Evolutionary conservation across 2,113 vertebrate species (phyloP).

Genomic region (Petrocephalus zakoni): DNA sequence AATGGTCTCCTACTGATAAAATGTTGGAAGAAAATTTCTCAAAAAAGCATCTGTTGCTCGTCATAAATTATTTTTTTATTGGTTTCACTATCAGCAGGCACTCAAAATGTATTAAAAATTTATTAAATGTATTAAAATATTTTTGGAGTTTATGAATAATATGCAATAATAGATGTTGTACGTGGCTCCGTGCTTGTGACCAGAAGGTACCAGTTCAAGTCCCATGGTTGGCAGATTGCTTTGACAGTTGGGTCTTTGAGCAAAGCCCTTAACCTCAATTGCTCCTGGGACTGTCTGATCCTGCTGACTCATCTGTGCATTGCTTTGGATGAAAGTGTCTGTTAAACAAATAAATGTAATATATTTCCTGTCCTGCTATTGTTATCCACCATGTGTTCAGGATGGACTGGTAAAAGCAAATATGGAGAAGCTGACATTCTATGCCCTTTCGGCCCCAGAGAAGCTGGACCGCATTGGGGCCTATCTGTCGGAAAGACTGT

Average conservation of each 20-base stretch:
- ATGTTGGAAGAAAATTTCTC: background rate
- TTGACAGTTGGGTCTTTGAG: background rate
- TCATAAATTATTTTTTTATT: background rate
- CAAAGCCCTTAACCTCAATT: background rate
- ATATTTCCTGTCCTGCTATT: background rate
- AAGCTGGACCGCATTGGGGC: constrained; percentile 92
- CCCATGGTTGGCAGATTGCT: no score
- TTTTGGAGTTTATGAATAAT: background rate
- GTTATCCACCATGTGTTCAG: constrained; percentile 46
- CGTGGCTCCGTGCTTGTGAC: background rate
- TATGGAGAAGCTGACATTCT: constrained; percentile 98
- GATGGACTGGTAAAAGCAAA: constrained; percentile 95
- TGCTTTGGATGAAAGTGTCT: no score
- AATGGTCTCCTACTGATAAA: background rate
- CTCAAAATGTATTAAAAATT: no score
- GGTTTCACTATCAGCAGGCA: background rate
- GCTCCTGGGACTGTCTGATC: background rate
- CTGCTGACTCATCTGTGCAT: background rate
- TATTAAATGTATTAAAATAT: no score
- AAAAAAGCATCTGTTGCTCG: background rate
- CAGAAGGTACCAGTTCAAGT: background rate
- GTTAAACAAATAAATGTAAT: no score
- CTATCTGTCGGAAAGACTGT: constrained; percentile 87
- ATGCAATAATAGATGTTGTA: background rate
- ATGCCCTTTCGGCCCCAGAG: constrained; percentile 89